These are phyloP conservation scores for Elmis aenea DNA, from an alignment of 2,888 invertebrate genomes.

Conservation along the genomic window DNA sequence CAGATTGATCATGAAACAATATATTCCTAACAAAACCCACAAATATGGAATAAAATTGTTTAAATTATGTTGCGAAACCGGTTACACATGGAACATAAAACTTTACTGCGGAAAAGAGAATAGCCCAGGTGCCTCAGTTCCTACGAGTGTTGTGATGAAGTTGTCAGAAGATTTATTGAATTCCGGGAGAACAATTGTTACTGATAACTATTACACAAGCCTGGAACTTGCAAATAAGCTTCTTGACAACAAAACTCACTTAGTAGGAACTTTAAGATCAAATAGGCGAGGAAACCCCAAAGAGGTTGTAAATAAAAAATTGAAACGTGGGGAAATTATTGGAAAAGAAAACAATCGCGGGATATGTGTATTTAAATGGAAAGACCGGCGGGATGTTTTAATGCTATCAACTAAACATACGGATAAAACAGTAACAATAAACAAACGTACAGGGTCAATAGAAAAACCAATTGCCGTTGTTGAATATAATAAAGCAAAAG, in stretches of 20 bases:
- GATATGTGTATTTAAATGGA: slow-evolving; percentile 27
- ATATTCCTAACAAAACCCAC: slow-evolving; percentile 25
- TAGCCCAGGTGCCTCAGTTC: slow-evolving; percentile 4
- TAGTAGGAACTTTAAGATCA: slow-evolving; percentile 6
- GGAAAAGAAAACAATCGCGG: slow-evolving; percentile 25
- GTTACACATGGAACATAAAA: slow-evolving; percentile 3
- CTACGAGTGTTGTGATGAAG: slow-evolving; percentile 15
- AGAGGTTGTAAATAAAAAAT: slow-evolving; percentile 11
- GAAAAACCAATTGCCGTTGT: slow-evolving; percentile 17
- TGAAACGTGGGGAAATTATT: slow-evolving; percentile 25
- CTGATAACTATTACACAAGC: slow-evolving; percentile 22
- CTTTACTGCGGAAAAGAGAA: neutral
- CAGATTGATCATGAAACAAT: neutral
- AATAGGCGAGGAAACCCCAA: slow-evolving; percentile 2
- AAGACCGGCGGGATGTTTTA: slow-evolving; percentile 23
- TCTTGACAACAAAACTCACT: slow-evolving; percentile 8
- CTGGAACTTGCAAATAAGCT: slow-evolving; percentile 10
- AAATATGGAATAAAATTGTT: slow-evolving; percentile 31
- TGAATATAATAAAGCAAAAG: slow-evolving; percentile 21
- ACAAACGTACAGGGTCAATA: slow-evolving; percentile 5
- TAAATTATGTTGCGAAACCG: slow-evolving; percentile 22
- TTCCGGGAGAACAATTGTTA: slow-evolving; percentile 12
- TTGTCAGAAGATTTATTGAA: slow-evolving; percentile 13
- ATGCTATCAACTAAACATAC: slow-evolving; percentile 9
- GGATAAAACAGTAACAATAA: slow-evolving; percentile 5